Evolutionary conservation across 2,113 vertebrate species (phyloP), one percentile per base, ranked within the genome.

Genomic region (Pseudorasbora parva): DNA sequence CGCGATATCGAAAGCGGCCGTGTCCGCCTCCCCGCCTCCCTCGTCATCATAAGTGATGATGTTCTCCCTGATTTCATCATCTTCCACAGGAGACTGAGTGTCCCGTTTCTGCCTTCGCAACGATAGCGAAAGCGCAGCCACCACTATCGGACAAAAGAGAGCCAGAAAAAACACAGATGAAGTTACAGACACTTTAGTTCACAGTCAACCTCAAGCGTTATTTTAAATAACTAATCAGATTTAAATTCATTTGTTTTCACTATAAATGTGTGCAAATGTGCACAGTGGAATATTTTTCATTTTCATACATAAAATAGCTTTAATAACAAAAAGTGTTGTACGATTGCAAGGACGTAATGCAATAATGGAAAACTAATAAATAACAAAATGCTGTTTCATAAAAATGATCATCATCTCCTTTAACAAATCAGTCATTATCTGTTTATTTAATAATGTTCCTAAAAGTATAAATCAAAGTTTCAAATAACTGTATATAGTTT

Each of bases 11-110:
- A 97, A 97, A 30, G 96, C 96, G 8, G 95, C 94, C 0, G 96
- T 97, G 92, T 97, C 96, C 3, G 96, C 96, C 27, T 97, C 96
- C 14, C 96, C 96, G 0, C 96, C 96, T 1, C 96, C 95, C 87
- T 97, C 95, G 5, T 96, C 96, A 14, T 97, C 96, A 3, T 97
- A 96, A 84, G 93, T 93, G 84, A 95, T 94, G 91, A 95, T 95
- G 92, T 95, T 95, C 89, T 95, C 94, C 68, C 94, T 88, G 88
- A 95, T 92, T 81, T 95, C 94, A 72, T 94, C 94, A 56, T 94
- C 92, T 89, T 95, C 94, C 30, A 90, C 87, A 47, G 93, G 86
- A 3, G 91, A 92, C 82, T 90, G 91, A 85, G 92, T 89, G 89
- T 94, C 94, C 68, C 91, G 89, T 87, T 94, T 94, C 86, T 91